Percentiles rank a stretch among this genome's conserved stretches.
Evolutionary conservation across 2,113 vertebrate genomes (phyloP).

Genomic region (Agapornis roseicollis): DNA sequence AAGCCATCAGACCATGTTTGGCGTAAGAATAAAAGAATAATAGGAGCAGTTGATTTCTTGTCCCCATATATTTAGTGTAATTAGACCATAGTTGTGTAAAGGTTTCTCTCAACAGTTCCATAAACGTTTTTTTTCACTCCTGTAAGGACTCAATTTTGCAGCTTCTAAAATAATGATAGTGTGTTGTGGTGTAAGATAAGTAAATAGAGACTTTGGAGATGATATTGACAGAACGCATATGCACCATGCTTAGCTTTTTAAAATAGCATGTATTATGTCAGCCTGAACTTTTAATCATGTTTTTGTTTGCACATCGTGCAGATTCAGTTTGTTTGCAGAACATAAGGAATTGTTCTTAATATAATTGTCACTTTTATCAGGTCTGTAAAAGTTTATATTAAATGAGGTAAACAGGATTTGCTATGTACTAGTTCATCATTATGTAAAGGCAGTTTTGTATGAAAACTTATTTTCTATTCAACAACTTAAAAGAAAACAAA

Average conservation of each 20-base stretch:
- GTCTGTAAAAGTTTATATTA: conserved; percentile 31
- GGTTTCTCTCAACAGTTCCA: background rate
- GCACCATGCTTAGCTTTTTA: background rate
- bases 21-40: background rate
- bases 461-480: conserved; percentile 11
- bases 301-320: background rate
- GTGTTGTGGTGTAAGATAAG: background rate
- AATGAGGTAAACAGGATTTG: conserved; percentile 24
- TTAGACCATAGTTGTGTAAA: background rate
- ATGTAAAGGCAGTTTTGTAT: background rate
- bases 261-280: background rate
- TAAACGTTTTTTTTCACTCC: background rate
- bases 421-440: background rate
- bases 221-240: background rate
- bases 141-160: background rate
- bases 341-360: conserved; percentile 6
- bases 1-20: background rate
- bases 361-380: conserved; percentile 20
- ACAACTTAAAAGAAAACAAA: background rate
- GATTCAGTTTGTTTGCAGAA: background rate
- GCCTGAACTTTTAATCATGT: background rate
- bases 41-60: background rate
- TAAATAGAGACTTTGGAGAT: background rate
- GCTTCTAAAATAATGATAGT: background rate
- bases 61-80: background rate